Evolutionary conservation across 2,113 vertebrate genomes (phyloP), one percentile per base, ranked within the genome.

Genomic region (Pitta sordida): DNA sequence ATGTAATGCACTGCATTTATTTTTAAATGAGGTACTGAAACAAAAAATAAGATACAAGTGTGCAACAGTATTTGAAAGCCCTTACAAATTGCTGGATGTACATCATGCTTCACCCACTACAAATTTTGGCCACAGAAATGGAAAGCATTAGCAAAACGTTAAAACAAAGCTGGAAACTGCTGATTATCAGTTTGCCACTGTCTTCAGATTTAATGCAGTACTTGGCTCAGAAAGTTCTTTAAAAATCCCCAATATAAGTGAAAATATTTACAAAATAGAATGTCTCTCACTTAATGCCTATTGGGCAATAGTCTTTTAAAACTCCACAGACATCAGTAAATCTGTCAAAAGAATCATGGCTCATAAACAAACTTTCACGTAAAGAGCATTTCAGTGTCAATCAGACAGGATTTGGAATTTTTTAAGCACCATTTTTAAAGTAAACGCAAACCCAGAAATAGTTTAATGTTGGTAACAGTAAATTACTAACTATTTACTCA

Each of bases 261-360:
- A 97, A 98, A 98, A 97, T 98, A 97, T 98, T 98, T 98, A 98
- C 95, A 98, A 96, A 98, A 95, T 63, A 90, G 95, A 97, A 96
- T 83, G 95, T 96, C 95, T 97, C 95, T 97, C 96, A 95, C 96
- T 97, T 97, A 97, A 97, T 97, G 97, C 91, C 93, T 97, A 96
- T 98, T 98, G 96, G 94, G 97, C 97, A 98, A 98, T 95, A 95
- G 60, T 95, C 94, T 96, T 98, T 97, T 98, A 98, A 98, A 98
- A 97, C 97, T 97, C 96, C 91, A 73, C 96, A 98, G 97, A 96
- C 96, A 97, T 97, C 97, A 97, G 96, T 98, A 98, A 98, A 98
- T 98, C 97, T 97, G 97, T 97, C 96, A 75, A 95, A 97, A 96
- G 96, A 95, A 97, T 88, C 90, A 96, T 58, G 90, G 91, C 52